Evolutionary conservation across 2,113 vertebrate species (phyloP).

Genomic region (Ahaetulla prasina): DNA sequence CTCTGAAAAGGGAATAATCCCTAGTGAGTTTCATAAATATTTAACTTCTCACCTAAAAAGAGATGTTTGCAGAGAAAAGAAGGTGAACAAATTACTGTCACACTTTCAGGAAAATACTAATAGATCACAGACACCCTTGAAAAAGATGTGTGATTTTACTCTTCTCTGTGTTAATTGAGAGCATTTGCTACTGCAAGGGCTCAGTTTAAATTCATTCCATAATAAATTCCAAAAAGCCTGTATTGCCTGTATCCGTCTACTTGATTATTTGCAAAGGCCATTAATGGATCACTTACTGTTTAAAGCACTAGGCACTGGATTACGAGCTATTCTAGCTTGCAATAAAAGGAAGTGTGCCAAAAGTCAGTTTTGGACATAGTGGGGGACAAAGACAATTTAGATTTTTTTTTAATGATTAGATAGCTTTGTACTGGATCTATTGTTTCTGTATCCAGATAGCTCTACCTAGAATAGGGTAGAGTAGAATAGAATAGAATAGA

Average conservation of each 20-base stretch:
- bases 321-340: background rate
- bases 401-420: background rate
- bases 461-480: no score
- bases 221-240: accelerated
- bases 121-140: slow-evolving; percentile 28
- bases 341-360: background rate
- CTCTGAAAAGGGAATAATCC: slow-evolving; percentile 31
- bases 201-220: background rate
- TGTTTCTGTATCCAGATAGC: background rate
- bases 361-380: background rate
- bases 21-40: slow-evolving; percentile 30
- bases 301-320: background rate
- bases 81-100: slow-evolving; percentile 34
- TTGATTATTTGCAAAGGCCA: background rate
- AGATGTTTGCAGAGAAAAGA: slow-evolving; percentile 40
- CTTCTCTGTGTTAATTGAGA: slow-evolving; percentile 32
- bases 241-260: background rate
- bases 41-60: slow-evolving; percentile 39
- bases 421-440: background rate
- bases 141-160: background rate
- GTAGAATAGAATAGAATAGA: no score
- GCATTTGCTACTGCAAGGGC: slow-evolving; percentile 20
- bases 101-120: slow-evolving; percentile 14
- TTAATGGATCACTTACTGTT: background rate
- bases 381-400: background rate